Evolutionary conservation across 2,888 invertebrate species (phyloP).

Genomic region (Apocheima hispidaria): DNA sequence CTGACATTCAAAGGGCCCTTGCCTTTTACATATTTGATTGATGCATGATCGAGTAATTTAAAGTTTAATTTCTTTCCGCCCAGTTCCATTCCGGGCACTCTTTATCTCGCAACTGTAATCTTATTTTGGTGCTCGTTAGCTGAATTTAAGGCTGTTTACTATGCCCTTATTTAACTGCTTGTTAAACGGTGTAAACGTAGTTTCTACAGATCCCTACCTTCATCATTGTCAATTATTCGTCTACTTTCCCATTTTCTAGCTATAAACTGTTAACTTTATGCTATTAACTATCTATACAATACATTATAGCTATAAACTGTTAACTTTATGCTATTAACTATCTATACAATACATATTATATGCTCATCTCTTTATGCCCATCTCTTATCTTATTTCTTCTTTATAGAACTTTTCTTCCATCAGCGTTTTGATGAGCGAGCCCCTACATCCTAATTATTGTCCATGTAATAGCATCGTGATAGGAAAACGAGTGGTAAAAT

Average conservation of each 20-base stretch:
- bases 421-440: neutral
- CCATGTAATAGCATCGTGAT: neutral
- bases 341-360: too few relatives aligned
- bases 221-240: too few relatives aligned
- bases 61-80: conserved; percentile 21
- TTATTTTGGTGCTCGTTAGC: conserved; percentile 36
- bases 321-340: neutral
- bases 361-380: neutral
- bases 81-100: conserved; percentile 29
- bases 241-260: too few relatives aligned
- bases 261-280: neutral
- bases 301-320: too few relatives aligned
- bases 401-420: too few relatives aligned
- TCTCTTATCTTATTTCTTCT: too few relatives aligned
- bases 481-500: too few relatives aligned
- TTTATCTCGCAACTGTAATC: conserved; percentile 29
- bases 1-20: neutral
- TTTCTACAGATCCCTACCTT: too few relatives aligned
- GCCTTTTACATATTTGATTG: conserved; percentile 23
- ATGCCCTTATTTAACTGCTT: conserved; percentile 11
- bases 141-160: conserved; percentile 9
- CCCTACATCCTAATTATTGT: too few relatives aligned
- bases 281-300: neutral
- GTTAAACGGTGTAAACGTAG: neutral
- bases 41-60: conserved; percentile 24